Percentiles rank a stretch among this genome's conserved stretches.
Evolutionary conservation across 2,113 vertebrate genomes (phyloP).

Genomic region (Actinemys pallida): DNA sequence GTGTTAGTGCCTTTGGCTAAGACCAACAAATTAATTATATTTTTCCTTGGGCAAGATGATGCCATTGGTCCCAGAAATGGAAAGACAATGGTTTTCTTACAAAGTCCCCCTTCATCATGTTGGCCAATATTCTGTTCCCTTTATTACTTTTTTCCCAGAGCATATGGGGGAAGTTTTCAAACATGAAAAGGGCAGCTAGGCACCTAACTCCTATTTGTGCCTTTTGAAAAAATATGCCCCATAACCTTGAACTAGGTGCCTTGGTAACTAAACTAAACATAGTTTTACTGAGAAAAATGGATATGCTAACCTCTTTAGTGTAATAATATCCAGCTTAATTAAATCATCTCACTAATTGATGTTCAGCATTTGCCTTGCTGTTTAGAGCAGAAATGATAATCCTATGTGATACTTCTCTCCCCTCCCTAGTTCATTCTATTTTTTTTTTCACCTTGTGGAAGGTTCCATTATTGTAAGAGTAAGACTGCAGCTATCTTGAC

Average conservation of each 20-base stretch:
- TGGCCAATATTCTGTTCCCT: neutral
- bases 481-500: neutral
- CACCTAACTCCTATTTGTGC: neutral
- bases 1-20: neutral
- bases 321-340: slow-evolving; percentile 3
- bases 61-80: neutral
- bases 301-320: neutral
- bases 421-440: neutral
- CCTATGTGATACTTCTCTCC: neutral
- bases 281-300: neutral
- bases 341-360: neutral
- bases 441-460: slow-evolving; percentile 2
- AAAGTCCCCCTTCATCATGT: neutral
- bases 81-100: neutral
- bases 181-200: neutral
- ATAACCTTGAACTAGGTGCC: neutral
- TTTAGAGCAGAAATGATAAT: slow-evolving; percentile 16
- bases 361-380: neutral
- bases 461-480: neutral
- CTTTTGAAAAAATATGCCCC: neutral
- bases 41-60: neutral
- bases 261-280: neutral
- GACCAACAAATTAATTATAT: neutral
- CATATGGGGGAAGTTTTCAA: neutral
- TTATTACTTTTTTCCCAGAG: neutral